Base-by-base conservation (phyloP, 2,113 vertebrate species). In the Rhinopomastus cyanomelas region DNA sequence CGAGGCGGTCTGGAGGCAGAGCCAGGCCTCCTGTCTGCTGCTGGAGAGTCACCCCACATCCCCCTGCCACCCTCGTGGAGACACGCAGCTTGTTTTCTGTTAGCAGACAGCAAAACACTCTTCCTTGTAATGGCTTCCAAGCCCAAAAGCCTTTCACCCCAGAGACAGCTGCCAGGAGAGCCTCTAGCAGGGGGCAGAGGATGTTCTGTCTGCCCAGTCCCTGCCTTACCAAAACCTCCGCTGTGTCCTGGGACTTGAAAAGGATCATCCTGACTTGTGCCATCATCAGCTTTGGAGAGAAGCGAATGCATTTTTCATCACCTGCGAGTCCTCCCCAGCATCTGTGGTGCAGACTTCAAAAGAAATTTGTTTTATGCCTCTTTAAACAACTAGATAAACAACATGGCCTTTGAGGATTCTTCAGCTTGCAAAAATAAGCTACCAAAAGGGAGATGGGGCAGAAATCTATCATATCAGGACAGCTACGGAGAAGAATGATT, bases 301-400 rank as follows among this genome's bases (percentile, higher is more conserved):
- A 79, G 30, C 10, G 4, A 81, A 82, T 57, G 85, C 62, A 82
- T 95, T 89, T 95, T 94, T 93, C 67, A 87, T 82, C 75, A 85
- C 71, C 81, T 91, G 37, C 0, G 6, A 81, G 60, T n/a, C 57
- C 52, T 88, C 48, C 52, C 23, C 73, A 48, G 61, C 68, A 88
- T 37, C 72, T 32, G 32, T 25, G 82, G 68, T 60, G 51, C 56
- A 81, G 76, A 66, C 56, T 88, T 86, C 36, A 2, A 78, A 77
- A 67, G 56, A 93, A 83, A 71, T 60, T 78, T 60, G 1, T 48
- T 93, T 94, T 81, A 88, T 56, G 53, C 77, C 61, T 83, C 88
- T 93, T 93, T 88, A 84, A 96, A 67, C 55, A 90, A 62, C 52
- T 29, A 81, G 77, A 75, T 44, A 90, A 95, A 92, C 69, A 92